Evolutionary conservation across 2,888 invertebrate species (phyloP), one percentile per base, ranked within the genome.

Genomic region (Sinohyriopsis cumingii): DNA sequence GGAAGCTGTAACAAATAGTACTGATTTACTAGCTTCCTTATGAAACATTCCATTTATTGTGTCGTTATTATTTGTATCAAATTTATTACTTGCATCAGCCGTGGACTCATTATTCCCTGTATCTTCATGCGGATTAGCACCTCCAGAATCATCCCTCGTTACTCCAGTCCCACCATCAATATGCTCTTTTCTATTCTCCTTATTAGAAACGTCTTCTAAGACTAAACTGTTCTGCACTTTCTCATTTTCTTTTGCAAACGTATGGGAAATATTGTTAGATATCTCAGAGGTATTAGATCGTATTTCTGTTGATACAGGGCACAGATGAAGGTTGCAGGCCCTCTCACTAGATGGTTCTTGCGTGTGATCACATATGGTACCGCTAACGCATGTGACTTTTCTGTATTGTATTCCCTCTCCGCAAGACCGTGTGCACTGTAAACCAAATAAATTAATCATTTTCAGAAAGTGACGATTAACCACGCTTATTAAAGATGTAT

Each of bases 341-440:
- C 74, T 69, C 45, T 84, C 72, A 7, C 73, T 67, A 18, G 54
- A 60, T 22, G 88, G 89, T 69, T 85, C 74, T 7, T 64, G 69
- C 18, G 76, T 77, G 20, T 71, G 71, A 65, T 83, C 82, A 83
- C 89, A 89, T 1, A 67, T 69, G 25, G 74, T 63, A 20, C 83
- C 81, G 2, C 83, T 82, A 1, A 75, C 69, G 74, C 91, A 91
- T 60, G 78, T 82, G n/a, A 90, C 90, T 54, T 85, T 84, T 9
- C 91, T 84, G 55, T 82, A 82, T 79, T 90, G 89, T 15, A 87
- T 82, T 3, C 91, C 91, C 4, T 84, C 84, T 18, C 89, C 90
- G 78, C 91, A 91, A 1, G 86, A 82, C 18, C 85, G 79, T 5
- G 86, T 81, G 71, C 89, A 89, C 88, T 88, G 81, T 4, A 80